Percentiles rank a stretch among this genome's conserved stretches.
These are phyloP conservation scores for Sphaerophoria taeniata DNA, from an alignment of 2,888 invertebrate species.

Conservation along the genomic window DNA sequence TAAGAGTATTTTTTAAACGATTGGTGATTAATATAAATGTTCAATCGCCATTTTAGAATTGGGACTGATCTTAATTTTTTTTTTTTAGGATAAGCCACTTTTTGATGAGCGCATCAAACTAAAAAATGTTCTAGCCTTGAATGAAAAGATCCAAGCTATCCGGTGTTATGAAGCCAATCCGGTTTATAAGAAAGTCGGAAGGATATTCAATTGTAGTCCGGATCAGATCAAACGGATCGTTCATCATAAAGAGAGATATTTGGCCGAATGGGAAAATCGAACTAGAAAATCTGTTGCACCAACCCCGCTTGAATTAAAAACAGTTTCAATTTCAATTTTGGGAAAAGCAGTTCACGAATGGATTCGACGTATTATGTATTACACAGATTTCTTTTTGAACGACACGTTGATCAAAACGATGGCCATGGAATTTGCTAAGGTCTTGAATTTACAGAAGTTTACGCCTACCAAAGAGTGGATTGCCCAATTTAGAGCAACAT, in stretches of 20 bases:
- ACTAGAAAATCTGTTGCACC: conserved; percentile 79
- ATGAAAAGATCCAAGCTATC: conserved; percentile 81
- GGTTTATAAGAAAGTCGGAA: conserved; percentile 81
- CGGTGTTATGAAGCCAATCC: conserved; percentile 81
- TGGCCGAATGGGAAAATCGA: conserved; percentile 81
- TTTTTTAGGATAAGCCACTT: conserved; percentile 77
- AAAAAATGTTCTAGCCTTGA: conserved; percentile 80
- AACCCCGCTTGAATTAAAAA: conserved; percentile 79
- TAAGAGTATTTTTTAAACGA: conserved; percentile 33
- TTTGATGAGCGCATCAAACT: conserved; percentile 81
- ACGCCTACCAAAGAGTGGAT: conserved; percentile 81
- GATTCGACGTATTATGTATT: conserved; percentile 82
- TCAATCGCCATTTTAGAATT: conserved; percentile 11
- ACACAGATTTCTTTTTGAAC: conserved; percentile 80
- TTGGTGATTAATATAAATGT: neutral
- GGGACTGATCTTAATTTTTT: neutral
- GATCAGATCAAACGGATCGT: conserved; percentile 81
- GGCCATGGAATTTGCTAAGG: conserved; percentile 80
- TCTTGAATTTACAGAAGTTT: conserved; percentile 79
- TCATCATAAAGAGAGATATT: conserved; percentile 79
- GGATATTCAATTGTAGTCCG: conserved; percentile 81
- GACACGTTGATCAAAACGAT: conserved; percentile 81
- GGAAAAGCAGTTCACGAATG: conserved; percentile 81
- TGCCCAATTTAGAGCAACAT: conserved; percentile 79
- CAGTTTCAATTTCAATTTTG: conserved; percentile 80